Conservation (phyloP, 2,888 invertebrate genomes). For the Ceratothoa steindachneri region DNA sequence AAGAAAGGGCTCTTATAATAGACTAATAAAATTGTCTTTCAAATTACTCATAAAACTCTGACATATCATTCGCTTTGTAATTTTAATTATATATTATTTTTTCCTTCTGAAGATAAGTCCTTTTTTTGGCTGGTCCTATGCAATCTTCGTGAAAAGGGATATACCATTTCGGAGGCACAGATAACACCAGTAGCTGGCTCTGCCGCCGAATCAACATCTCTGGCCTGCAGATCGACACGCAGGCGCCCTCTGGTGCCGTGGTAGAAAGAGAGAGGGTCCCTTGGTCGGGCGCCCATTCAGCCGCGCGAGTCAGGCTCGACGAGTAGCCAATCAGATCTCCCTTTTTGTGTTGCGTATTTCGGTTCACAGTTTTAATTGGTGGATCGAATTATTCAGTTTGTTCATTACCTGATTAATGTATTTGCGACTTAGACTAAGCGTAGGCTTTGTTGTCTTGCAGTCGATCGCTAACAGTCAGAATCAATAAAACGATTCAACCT, state of each 20-base stretch:
- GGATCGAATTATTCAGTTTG: background rate
- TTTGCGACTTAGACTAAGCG: background rate
- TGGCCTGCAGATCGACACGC: background rate
- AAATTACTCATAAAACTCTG: too few species aligned
- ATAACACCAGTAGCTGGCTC: background rate
- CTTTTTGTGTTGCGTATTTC: background rate
- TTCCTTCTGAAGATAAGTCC: too few species aligned
- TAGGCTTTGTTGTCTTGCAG: background rate
- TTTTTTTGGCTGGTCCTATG: too few species aligned
- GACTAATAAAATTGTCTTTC: too few species aligned
- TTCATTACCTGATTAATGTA: background rate
- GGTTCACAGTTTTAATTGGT: background rate
- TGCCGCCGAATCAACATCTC: background rate
- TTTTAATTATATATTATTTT: too few species aligned
- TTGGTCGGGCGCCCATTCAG: background rate
- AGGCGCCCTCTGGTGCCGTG: background rate
- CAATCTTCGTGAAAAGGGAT: too few species aligned
- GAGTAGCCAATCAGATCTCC: background rate
- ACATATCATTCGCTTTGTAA: too few species aligned
- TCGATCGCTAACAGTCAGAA: too few species aligned
- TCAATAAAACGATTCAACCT: too few species aligned
- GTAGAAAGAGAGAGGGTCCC: background rate
- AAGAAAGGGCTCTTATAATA: too few species aligned
- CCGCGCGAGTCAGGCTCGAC: background rate
- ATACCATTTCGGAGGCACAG: too few species aligned